phyloP scores from a whole-genome alignment of 2,797 vertebrate genomes.

The Pseudocheirus occidentalis region DNA sequence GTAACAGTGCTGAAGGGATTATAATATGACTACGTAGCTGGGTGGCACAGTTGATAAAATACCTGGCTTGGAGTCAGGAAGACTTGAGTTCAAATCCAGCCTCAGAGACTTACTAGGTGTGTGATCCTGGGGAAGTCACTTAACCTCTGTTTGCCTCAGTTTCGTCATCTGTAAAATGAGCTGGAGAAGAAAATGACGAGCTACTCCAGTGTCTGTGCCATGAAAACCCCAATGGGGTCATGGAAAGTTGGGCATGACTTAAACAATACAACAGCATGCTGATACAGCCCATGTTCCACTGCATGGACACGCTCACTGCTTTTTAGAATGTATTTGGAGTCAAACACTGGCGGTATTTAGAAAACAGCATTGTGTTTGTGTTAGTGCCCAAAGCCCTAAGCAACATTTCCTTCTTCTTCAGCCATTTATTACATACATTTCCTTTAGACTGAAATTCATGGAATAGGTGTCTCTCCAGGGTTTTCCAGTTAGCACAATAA shows the following conservation, averaged over 20 bases:
- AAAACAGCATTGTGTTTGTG: constrained; percentile 26
- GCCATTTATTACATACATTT: constrained; percentile 7
- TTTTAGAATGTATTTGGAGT: constrained; percentile 43
- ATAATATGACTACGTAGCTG: background rate
- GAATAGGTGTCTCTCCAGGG: constrained; percentile 12
- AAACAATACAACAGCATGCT: background rate
- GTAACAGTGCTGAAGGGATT: background rate
- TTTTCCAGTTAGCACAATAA: constrained; percentile 30
- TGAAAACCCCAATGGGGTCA: background rate
- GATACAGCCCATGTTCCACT: background rate
- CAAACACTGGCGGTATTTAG: background rate
- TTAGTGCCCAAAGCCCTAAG: constrained; percentile 16
- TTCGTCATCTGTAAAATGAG: background rate
- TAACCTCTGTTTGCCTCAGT: background rate
- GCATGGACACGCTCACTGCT: background rate
- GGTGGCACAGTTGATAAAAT: background rate
- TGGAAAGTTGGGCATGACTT: background rate
- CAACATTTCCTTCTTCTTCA: background rate
- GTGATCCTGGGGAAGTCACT: background rate
- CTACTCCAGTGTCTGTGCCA: background rate
- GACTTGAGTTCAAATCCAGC: background rate
- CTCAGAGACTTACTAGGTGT: background rate
- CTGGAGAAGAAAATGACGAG: constrained; percentile 17
- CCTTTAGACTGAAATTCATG: constrained; percentile 8
- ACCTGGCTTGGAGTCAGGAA: background rate